Conservation (phyloP, 2,113 vertebrate genomes). For the Mobula hypostoma region DNA sequence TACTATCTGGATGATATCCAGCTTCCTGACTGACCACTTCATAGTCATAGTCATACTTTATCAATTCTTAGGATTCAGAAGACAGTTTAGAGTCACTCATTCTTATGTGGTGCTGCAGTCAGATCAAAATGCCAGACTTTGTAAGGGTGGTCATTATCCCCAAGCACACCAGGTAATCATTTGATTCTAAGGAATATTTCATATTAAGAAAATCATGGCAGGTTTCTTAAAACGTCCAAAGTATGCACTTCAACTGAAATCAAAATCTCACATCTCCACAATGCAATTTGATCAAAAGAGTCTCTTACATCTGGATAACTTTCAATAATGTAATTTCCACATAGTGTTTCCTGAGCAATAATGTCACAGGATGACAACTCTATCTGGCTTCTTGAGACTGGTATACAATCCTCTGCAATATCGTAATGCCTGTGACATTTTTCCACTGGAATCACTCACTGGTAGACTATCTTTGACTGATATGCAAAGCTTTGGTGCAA, state of each 20-base stretch:
- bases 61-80: too few species aligned
- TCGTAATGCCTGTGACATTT: background rate
- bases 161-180: too few species aligned
- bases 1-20: background rate
- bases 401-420: background rate
- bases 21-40: too few species aligned
- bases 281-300: background rate
- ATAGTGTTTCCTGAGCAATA: background rate
- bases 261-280: background rate
- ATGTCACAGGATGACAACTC: background rate
- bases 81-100: too few species aligned
- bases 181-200: too few species aligned
- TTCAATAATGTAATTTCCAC: background rate
- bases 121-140: too few species aligned
- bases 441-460: background rate
- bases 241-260: background rate
- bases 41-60: too few species aligned
- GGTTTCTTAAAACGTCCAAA: too few species aligned
- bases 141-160: too few species aligned
- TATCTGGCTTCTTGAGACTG: background rate
- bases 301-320: background rate
- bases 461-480: background rate
- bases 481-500: background rate
- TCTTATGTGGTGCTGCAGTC: too few species aligned
- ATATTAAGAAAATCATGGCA: too few species aligned